These are phyloP conservation scores for Pseudococcus jackbeardsleyi DNA, from an alignment of 2,888 invertebrate genomes.

Conservation along the genomic window DNA sequence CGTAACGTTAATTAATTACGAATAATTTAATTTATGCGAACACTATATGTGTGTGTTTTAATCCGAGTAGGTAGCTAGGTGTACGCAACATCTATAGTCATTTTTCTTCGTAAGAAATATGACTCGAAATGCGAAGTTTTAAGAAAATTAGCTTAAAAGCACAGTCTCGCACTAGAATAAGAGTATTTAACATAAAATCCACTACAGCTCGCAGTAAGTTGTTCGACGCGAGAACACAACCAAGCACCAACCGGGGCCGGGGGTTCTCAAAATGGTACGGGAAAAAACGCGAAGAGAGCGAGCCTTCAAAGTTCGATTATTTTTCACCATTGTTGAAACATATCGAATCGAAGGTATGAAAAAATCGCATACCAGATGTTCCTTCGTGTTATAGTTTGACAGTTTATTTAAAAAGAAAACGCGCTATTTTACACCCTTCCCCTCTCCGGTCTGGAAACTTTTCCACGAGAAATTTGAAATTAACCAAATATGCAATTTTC, in stretches of 20 bases:
- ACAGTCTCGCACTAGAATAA: constrained; percentile 21
- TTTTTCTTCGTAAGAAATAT: constrained; percentile 54
- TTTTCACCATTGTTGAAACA: constrained; percentile 8
- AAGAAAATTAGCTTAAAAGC: constrained; percentile 55
- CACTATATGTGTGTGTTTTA: constrained; percentile 28
- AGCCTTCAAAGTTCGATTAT: constrained; percentile 11
- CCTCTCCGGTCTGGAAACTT: background rate
- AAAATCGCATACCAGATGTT: constrained; percentile 37
- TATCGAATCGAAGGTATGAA: constrained; percentile 1
- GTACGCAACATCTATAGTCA: constrained; percentile 31
- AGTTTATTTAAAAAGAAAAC: constrained; percentile 28
- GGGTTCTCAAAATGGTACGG: background rate
- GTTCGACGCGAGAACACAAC: background rate
- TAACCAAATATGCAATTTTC: background rate
- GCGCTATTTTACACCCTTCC: background rate
- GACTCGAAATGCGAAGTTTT: constrained; percentile 53
- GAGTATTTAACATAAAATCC: constrained; percentile 26
- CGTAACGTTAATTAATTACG: constrained; percentile 52
- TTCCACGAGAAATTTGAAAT: background rate
- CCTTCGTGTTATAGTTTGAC: background rate
- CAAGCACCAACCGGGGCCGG: background rate
- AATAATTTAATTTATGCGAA: constrained; percentile 49
- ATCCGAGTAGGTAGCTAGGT: background rate
- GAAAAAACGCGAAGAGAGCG: background rate
- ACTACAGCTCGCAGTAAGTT: background rate